Base-by-base conservation (phyloP, 2,113 vertebrate species). In the Kryptolebias marmoratus region DNA sequence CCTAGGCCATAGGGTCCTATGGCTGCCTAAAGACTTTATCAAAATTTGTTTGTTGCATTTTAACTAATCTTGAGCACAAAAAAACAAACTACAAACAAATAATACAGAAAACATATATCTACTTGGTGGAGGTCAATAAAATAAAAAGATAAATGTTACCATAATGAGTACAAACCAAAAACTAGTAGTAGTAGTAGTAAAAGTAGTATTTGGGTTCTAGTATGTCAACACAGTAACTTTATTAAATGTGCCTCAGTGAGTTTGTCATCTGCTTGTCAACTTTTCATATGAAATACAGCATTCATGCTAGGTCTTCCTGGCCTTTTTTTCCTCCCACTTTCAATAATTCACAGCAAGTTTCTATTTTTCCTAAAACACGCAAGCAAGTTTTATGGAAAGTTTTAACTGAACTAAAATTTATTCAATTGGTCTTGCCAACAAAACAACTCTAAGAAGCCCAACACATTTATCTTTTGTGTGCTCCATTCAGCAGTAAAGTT, bases 281-380 rank as follows among this genome's bases (percentile, higher is more conserved):
- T 71, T 58, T 59, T 11, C 18, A 54, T 36, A 14, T 0, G 11
- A 61, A 45, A 63, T n/a, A 79, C 28, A 15, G 59, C 68, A 78
- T 87, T 86, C 67, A 80, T 6, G 2, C 54, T 49, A 47, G 52
- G 36, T 81, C 69, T 61, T 87, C 75, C 62, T 64, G 45, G 36
- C 64, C 22, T 45, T 56, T 73, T 73, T 58, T 70, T 61, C 64
- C 62, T 84, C 77, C 72, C 68, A 75, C 58, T 36, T 39, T 79
- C 47, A 68, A 73, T 70, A 81, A 69, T 85, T 83, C 61, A 70
- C 49, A 56, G 78, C 32, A 14, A 82, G 58, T 84, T 87, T 81
- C 58, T 31, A 60, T 71, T 86, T 86, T 89, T 89, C 87, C 86
- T 88, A 82, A 89, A 89, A 87, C 89, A 87, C 81, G 70, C 36